These are phyloP conservation scores for Asbolus verrucosus DNA, from an alignment of 1,140 invertebrate genomes.

Conservation along the genomic window DNA sequence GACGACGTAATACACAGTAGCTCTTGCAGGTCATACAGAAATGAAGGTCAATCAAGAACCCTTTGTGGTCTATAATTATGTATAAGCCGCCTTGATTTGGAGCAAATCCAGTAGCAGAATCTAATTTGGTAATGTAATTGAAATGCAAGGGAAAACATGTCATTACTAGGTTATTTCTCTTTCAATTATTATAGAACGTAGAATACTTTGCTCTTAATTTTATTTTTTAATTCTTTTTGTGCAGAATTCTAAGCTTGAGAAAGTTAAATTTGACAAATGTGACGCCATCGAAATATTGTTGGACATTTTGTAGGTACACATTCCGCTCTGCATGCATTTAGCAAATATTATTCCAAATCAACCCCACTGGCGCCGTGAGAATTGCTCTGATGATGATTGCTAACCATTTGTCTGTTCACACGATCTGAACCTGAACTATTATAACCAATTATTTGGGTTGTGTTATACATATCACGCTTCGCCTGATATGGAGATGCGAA, in stretches of 20 bases:
- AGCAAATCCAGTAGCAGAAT: slow-evolving; percentile 46
- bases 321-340: no score
- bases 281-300: no score
- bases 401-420: slow-evolving; percentile 58
- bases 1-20: slow-evolving; percentile 43
- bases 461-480: slow-evolving; percentile 62
- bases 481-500: slow-evolving; percentile 56
- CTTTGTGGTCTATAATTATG: slow-evolving; percentile 45
- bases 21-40: slow-evolving; percentile 47
- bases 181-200: slow-evolving; percentile 8
- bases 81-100: slow-evolving; percentile 39
- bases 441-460: slow-evolving; percentile 63
- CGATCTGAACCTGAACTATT: slow-evolving; percentile 62
- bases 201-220: slow-evolving; percentile 18
- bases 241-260: no score
- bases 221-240: no score
- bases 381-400: slow-evolving; percentile 48
- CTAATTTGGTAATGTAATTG: slow-evolving; percentile 44
- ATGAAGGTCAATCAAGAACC: slow-evolving; percentile 47
- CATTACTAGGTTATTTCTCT: slow-evolving; percentile 30
- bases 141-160: slow-evolving; percentile 43
- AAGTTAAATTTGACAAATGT: no score
- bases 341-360: slow-evolving; percentile 18
- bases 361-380: slow-evolving; percentile 25
- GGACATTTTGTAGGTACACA: no score